These are phyloP conservation scores for Helostoma temminkii DNA, from an alignment of 2,797 vertebrate species.

Conservation along the genomic window DNA sequence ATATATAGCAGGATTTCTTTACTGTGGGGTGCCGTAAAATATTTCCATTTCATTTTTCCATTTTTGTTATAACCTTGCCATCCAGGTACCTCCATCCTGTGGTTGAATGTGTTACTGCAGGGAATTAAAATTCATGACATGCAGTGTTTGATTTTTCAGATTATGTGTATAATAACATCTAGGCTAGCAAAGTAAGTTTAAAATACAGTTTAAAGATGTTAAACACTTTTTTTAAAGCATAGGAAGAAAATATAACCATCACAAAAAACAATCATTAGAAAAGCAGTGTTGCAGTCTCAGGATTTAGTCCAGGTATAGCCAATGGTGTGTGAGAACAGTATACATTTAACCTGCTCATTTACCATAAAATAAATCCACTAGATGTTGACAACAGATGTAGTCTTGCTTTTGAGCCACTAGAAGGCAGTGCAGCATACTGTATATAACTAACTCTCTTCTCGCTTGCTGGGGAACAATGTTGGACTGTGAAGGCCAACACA, in stretches of 20 bases:
- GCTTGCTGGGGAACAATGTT: background rate
- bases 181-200: background rate
- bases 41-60: too few relatives aligned
- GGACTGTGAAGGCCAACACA: background rate
- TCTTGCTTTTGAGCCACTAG: constrained; percentile 51
- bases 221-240: background rate
- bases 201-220: too few relatives aligned
- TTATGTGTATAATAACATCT: background rate
- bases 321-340: too few relatives aligned
- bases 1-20: too few relatives aligned
- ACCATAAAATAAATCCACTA: background rate
- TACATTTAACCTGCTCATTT: background rate
- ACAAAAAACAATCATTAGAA: background rate
- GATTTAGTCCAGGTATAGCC: background rate
- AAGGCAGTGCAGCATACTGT: constrained; percentile 62
- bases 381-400: constrained; percentile 25
- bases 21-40: too few relatives aligned
- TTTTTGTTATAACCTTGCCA: too few relatives aligned
- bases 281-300: background rate
- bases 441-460: background rate
- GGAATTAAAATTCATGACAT: background rate
- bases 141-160: background rate
- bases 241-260: background rate
- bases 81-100: constrained; percentile 44
- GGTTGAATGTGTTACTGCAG: constrained; percentile 42